A percentile compares a stretch with the other conserved stretches of the same genome.
Conservation (phyloP, 2,797 vertebrate genomes). For the Streptopelia turtur region DNA sequence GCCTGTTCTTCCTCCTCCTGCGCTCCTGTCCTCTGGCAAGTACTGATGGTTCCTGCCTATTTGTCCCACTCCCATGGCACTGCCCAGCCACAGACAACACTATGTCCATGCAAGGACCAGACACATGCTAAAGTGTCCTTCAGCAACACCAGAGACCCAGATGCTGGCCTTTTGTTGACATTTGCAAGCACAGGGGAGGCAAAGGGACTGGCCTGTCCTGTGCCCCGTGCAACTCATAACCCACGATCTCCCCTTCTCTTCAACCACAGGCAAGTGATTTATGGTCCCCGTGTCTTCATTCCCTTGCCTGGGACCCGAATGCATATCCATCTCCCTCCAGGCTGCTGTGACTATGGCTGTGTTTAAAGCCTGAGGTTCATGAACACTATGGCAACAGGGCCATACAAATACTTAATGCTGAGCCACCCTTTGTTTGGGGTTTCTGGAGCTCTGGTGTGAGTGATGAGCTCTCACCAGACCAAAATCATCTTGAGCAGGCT, state of each 20-base stretch:
- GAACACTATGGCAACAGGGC: background rate
- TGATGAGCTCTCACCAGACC: conserved; percentile 53
- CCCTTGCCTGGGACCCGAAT: background rate
- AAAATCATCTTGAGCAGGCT: conserved; percentile 18
- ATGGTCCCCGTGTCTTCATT: background rate
- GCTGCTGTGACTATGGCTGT: background rate
- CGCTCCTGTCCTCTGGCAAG: background rate
- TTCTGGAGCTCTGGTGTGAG: conserved; percentile 47
- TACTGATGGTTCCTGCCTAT: background rate
- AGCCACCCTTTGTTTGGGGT: conserved; percentile 24
- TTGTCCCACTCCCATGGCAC: accelerated
- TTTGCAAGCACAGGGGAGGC: background rate
- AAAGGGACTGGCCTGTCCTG: background rate
- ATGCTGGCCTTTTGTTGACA: background rate
- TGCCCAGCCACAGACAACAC: background rate
- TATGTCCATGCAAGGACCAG: background rate
- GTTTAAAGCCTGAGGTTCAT: background rate
- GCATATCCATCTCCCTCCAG: background rate
- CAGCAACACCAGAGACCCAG: background rate
- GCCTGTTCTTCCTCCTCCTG: background rate
- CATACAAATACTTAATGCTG: conserved; percentile 19
- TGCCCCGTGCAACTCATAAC: accelerated
- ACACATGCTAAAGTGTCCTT: background rate
- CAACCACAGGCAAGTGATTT: background rate
- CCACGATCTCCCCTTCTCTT: background rate